Conservation (phyloP, 2,113 vertebrate species). For the Catharus fuscescens region DNA sequence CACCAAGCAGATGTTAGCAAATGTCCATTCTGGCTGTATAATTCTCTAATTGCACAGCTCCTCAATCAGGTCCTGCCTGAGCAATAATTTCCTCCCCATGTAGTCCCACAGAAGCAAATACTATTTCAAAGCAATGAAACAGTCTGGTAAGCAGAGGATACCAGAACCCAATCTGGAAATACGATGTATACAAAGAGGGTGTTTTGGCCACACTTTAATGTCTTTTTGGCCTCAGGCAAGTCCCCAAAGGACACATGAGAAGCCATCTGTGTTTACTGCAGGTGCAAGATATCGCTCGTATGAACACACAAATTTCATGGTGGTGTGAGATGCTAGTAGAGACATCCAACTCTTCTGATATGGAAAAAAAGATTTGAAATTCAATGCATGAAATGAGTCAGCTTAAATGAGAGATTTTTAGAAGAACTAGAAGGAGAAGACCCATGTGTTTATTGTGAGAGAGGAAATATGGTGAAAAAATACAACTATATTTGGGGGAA, state of each 20-base stretch:
- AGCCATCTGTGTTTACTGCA: constrained; percentile 28
- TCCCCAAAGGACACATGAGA: constrained; percentile 28
- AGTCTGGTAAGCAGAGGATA: not conserved
- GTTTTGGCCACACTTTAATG: not conserved
- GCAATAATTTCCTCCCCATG: not conserved
- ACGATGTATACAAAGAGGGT: not conserved
- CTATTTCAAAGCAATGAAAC: not conserved
- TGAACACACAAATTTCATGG: not conserved
- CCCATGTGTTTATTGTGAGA: not conserved
- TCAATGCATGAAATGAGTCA: not conserved
- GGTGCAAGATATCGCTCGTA: not conserved
- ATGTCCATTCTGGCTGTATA: not conserved
- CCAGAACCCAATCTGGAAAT: constrained; percentile 38
- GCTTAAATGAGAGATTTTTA: not conserved
- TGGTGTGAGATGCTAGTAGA: not conserved
- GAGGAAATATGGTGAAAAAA: not conserved
- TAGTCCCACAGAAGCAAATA: constrained; percentile 1
- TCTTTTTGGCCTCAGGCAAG: constrained; percentile 1
- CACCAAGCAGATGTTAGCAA: not conserved
- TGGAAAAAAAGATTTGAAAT: not conserved
- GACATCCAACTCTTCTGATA: not conserved
- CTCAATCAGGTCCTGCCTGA: not conserved
- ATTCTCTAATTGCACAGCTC: not conserved
- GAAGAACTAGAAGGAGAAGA: not conserved
- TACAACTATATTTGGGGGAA: not conserved